These are phyloP conservation scores for Drosophila prostipennis DNA, from an alignment of 2,888 invertebrate species.

Conservation along the genomic window DNA sequence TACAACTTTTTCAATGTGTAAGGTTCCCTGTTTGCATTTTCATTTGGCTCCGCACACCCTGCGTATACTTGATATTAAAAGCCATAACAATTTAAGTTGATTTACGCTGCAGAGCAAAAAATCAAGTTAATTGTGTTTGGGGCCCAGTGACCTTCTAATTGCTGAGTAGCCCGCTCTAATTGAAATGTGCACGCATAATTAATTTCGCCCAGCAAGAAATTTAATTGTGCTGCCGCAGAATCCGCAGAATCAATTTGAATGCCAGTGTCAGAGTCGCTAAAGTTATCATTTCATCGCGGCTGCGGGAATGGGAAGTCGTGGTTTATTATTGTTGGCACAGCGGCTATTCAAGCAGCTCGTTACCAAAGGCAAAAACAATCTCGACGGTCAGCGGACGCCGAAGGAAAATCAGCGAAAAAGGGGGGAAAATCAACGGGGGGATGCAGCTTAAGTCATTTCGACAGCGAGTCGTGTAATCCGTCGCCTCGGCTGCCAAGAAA, in stretches of 20 bases:
- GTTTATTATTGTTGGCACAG: constrained; percentile 72
- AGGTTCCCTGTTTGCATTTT: constrained; percentile 8
- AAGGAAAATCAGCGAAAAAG: neutral
- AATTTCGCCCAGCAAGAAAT: constrained; percentile 54
- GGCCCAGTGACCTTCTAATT: constrained; percentile 41
- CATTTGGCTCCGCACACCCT: constrained; percentile 30
- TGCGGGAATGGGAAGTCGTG: neutral
- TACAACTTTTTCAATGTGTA: neutral
- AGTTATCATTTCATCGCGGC: constrained; percentile 47
- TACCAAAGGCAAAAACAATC: constrained; percentile 53
- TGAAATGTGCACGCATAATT: constrained; percentile 73
- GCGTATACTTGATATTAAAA: constrained; percentile 54
- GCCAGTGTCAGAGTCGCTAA: constrained; percentile 39
- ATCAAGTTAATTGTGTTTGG: constrained; percentile 45
- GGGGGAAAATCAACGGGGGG: neutral
- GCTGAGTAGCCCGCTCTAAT: constrained; percentile 49
- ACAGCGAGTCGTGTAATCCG: constrained; percentile 57
- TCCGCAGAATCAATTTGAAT: constrained; percentile 58
- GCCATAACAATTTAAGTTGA: constrained; percentile 66
- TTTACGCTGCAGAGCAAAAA: constrained; percentile 54
- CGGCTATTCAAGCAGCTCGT: constrained; percentile 66
- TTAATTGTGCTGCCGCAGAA: constrained; percentile 57
- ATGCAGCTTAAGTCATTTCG: constrained; percentile 40
- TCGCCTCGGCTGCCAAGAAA: constrained; percentile 23
- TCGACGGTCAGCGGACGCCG: constrained; percentile 42